Base-by-base conservation (phyloP, 2,113 vertebrate species). In the Clarias batrachus region DNA sequence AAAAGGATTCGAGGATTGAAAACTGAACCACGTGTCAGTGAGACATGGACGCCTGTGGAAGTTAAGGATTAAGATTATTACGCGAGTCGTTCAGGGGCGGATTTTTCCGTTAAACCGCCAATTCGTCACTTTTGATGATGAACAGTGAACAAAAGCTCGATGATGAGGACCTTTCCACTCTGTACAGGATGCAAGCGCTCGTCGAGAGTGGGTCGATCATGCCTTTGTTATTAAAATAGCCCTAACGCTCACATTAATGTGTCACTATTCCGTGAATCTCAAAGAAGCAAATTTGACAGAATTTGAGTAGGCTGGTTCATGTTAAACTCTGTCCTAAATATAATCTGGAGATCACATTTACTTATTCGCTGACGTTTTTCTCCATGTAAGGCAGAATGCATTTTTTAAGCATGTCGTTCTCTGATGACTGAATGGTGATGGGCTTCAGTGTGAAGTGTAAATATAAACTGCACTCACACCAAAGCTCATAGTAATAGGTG, bases 401-500 rank as follows among this genome's bases (percentile, higher is more conserved):
- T 57, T 27, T 59, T 4, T 37, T 37, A 37, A 37, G 37, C 48
- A 27, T 25, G 21, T 74, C 19, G 16, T 80, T 80, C 27, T 23
- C 27, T 37, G 78, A 60, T 80, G 10, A 0, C n/a, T 30, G 25
- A 27, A 77, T 17, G 52, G 56, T 7, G n/a, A 16, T 11, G 48
- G 71, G 48, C 48, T n/a, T 37, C 5, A 41, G 62, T 59, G 21
- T 52, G 23, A 68, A 56, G 17, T 60, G 56, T 80, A 23, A 80
- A 54, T 30, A 54, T 12, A 48, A 59, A 70, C 60, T 21, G 73
- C 30, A 97, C 97, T 97, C 92, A 99, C 97, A 98, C 97, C 97
- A 99, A 89, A 99, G 96, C 92, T 99, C 97, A 83, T 98, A 99
- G 94, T 98, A 98, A 95, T 98, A 98, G 73, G 97, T 98, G 87